Percentiles rank a stretch among this genome's conserved stretches.
phyloP scores from a whole-genome alignment of 2,113 vertebrate genomes.

The Falcunculus frontatus region DNA sequence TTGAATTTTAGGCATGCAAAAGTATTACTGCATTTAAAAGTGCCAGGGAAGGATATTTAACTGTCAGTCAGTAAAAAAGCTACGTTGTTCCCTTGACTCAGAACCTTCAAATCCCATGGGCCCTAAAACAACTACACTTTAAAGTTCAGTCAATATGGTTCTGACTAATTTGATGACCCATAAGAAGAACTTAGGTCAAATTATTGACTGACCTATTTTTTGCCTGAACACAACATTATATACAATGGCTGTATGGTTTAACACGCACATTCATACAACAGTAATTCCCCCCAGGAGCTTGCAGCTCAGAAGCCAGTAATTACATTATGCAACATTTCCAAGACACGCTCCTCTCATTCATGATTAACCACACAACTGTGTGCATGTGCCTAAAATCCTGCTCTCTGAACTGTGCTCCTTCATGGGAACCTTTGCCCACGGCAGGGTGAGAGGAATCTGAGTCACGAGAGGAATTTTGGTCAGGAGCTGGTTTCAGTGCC shows the following conservation, averaged over 20 bases:
- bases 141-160: not conserved
- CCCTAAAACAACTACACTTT: not conserved
- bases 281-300: not conserved
- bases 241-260: not conserved
- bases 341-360: accelerated
- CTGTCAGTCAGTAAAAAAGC: not conserved
- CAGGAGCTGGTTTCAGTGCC: not conserved
- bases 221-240: not conserved
- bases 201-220: not conserved
- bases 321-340: not conserved
- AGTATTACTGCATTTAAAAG: not conserved
- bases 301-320: not conserved
- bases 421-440: accelerated
- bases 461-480: not conserved
- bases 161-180: not conserved
- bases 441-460: not conserved
- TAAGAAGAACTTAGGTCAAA: not conserved
- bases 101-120: not conserved
- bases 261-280: not conserved
- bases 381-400: not conserved
- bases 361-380: not conserved
- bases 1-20: not conserved
- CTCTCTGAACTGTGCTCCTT: not conserved
- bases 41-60: not conserved
- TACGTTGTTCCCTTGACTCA: not conserved